phyloP scores from a whole-genome alignment of 2,888 invertebrate species.

The Hermaeophaga mercurialis region DNA sequence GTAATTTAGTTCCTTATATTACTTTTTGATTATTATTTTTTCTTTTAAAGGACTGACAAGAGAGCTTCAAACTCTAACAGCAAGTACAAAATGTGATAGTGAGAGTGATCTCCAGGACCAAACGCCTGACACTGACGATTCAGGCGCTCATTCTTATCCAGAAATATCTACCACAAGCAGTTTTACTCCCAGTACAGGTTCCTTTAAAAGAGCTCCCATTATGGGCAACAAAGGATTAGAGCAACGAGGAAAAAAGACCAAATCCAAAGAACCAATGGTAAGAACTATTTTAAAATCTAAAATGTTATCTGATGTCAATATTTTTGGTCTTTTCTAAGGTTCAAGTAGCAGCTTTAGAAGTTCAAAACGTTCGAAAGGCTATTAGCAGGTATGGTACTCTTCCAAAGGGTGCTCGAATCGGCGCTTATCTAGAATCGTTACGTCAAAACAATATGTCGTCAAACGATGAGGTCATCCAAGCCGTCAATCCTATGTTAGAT shows the following conservation, averaged over 20 bases:
- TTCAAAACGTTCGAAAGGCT: conserved; percentile 92
- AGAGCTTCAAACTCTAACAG: conserved; percentile 58
- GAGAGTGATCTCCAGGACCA: conserved; percentile 74
- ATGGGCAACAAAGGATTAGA: conserved; percentile 67
- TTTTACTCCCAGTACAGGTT: conserved; percentile 53
- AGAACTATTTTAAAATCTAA: no score
- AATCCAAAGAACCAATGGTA: conserved; percentile 54
- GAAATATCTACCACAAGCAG: conserved; percentile 59
- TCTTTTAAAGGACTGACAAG: conserved; percentile 56
- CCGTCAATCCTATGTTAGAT: conserved; percentile 48
- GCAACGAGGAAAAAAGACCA: conserved; percentile 68
- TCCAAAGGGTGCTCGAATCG: conserved; percentile 95
- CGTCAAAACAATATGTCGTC: conserved; percentile 73
- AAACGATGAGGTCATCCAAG: conserved; percentile 48
- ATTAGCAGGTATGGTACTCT: conserved; percentile 95
- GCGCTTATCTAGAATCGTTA: conserved; percentile 93
- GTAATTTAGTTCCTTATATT: conserved; percentile 5
- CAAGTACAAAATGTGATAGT: conserved; percentile 64
- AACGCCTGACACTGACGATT: conserved; percentile 77
- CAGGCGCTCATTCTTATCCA: conserved; percentile 62
- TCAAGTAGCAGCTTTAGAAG: conserved; percentile 91
- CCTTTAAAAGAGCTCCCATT: conserved; percentile 65
- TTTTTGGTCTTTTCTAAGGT: conserved; percentile 58
- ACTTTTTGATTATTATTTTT: background rate
- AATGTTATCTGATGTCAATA: no score